Base-by-base conservation (phyloP, 2,797 vertebrate genomes). In the Characodon lateralis region DNA sequence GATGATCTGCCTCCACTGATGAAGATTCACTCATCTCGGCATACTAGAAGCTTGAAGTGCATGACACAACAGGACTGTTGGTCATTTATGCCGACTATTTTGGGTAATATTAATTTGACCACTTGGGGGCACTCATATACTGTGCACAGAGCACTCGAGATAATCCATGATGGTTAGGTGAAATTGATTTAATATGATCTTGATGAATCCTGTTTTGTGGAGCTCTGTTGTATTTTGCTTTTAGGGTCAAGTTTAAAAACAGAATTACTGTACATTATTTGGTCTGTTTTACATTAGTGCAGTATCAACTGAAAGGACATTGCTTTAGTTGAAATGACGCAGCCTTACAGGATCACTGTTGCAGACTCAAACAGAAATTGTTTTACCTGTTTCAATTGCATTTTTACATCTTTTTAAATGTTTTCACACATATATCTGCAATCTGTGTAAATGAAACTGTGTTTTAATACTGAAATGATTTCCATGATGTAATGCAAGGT, bases 381-480 rank as follows among this genome's bases (percentile, higher is more conserved):
- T 69, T 69, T 69, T 6, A 46, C 24, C 66, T 48, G 12, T 46
- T 46, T 48, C 66, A 2, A 26, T 13, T n/a, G 41, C 41, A 69
- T 43, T 68, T 46, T 26, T 48, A 48, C 24, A 69, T 2, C 66
- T 26, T 69, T 69, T 69, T 69, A 69, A 69, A 46, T n/a, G n/a
- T 69, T 69, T 69, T 69, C 10, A 24, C 16, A 22, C 53, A 46
- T 46, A 12, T 16, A 16, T 46, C 2, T 46, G 66, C 65, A 43
- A 6, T 69, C 66, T 69, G 66, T 46, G 14, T 46, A 41, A 12
- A 68, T 20, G 22, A 28, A 39, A 6, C 39, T 20, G 3, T 66
- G 63, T 66, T 41, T 68, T 43, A 13, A 51, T 68, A 68, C 43
- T 68, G 39, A 43, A 68, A 68, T 46, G 39, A 59, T 51, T 65